Evolutionary conservation across 1,140 invertebrate genomes (phyloP).

Genomic region (Chelonus insularis): DNA sequence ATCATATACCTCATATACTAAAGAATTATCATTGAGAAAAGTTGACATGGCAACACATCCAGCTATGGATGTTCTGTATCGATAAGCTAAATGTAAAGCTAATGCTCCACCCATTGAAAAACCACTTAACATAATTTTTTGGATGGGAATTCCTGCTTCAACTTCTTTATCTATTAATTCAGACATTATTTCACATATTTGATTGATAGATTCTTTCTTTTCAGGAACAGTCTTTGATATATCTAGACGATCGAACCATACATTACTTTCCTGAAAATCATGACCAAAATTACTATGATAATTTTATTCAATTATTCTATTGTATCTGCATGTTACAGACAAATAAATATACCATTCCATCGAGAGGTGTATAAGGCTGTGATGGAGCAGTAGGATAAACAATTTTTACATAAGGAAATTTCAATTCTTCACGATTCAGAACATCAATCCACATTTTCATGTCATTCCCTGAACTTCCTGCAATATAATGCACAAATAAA

Average conservation of each 20-base stretch:
- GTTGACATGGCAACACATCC: slow-evolving; percentile 73
- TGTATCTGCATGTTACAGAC: too few species aligned
- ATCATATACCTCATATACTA: slow-evolving; percentile 63
- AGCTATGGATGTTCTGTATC: slow-evolving; percentile 64
- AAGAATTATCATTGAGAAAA: slow-evolving; percentile 70
- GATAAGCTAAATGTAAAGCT: slow-evolving; percentile 68
- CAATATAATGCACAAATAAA: slow-evolving; percentile 32
- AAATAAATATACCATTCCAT: slow-evolving; percentile 57
- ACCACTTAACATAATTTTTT: slow-evolving; percentile 71
- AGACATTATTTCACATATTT: slow-evolving; percentile 62
- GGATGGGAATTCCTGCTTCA: slow-evolving; percentile 64
- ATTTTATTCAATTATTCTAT: too few species aligned
- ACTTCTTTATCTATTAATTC: slow-evolving; percentile 68
- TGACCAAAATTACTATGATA: neutral
- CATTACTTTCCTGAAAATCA: slow-evolving; percentile 60
- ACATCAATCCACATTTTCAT: slow-evolving; percentile 68
- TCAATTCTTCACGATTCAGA: slow-evolving; percentile 63
- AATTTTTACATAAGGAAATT: slow-evolving; percentile 71
- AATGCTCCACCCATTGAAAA: slow-evolving; percentile 79
- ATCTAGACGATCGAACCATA: slow-evolving; percentile 72
- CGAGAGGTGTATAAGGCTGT: slow-evolving; percentile 67
- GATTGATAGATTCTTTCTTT: slow-evolving; percentile 63
- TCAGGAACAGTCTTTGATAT: slow-evolving; percentile 66
- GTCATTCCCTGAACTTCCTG: slow-evolving; percentile 67
- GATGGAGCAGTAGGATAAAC: slow-evolving; percentile 72